Evolutionary conservation across 2,113 vertebrate species (phyloP).

Genomic region (Orycteropus afer): DNA sequence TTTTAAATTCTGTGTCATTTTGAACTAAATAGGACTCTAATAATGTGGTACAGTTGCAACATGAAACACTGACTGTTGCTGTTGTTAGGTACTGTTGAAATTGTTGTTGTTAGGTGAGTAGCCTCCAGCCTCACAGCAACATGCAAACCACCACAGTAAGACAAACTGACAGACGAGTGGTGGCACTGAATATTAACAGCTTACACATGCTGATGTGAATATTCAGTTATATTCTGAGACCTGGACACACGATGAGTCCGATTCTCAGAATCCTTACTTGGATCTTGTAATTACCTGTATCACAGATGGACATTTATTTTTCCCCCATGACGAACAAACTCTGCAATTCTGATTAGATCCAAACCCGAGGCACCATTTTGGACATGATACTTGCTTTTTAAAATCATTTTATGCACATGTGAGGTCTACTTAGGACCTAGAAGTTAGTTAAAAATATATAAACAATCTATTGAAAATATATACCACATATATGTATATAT

Average conservation of each 20-base stretch:
- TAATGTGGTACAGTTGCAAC: conserved; percentile 63
- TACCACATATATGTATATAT: conserved; percentile 54
- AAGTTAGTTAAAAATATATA: conserved; percentile 76
- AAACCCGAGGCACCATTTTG: conserved; percentile 52
- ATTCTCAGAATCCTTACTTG: neutral
- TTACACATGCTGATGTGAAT: conserved; percentile 53
- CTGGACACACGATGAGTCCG: neutral
- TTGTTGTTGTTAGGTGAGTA: too few relatives aligned
- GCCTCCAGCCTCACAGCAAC: too few relatives aligned
- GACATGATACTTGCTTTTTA: conserved; percentile 63
- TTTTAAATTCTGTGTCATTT: conserved; percentile 80
- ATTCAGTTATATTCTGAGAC: conserved; percentile 37
- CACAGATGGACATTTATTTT: neutral
- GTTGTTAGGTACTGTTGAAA: too few relatives aligned
- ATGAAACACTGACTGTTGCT: too few relatives aligned
- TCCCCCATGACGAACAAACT: neutral
- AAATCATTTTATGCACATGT: conserved; percentile 69
- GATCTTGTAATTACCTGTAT: neutral
- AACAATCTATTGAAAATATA: conserved; percentile 66
- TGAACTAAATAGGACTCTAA: conserved; percentile 60
- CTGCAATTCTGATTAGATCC: conserved; percentile 38
- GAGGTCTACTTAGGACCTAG: conserved; percentile 62
- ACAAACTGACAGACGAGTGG: too few relatives aligned
- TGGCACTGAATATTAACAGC: conserved; percentile 76
- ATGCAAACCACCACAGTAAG: too few relatives aligned